phyloP scores from a whole-genome alignment of 2,113 vertebrate genomes.

The Oncorhynchus mykiss region DNA sequence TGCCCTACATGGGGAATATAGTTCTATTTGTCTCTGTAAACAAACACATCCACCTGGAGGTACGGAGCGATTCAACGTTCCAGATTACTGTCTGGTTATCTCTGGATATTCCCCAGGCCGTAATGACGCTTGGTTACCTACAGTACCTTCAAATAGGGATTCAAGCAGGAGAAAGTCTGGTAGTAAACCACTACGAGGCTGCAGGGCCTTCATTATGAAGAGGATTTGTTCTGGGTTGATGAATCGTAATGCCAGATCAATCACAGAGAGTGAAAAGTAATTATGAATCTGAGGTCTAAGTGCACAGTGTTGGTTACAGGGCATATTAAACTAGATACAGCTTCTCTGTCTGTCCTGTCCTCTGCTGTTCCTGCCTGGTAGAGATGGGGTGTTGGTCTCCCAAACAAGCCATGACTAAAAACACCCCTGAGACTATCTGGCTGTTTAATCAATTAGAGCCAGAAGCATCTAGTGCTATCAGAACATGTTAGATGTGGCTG shows the following conservation, averaged over 20 bases:
- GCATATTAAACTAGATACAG: slow-evolving; percentile 11
- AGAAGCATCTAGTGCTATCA: slow-evolving; percentile 59
- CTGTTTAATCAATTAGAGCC: slow-evolving; percentile 59
- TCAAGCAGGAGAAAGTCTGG: slow-evolving; percentile 1
- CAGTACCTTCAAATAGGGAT: neutral
- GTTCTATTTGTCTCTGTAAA: slow-evolving; percentile 23
- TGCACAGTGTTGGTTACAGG: slow-evolving; percentile 24
- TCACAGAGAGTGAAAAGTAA: slow-evolving; percentile 15
- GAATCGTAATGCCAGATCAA: slow-evolving; percentile 43
- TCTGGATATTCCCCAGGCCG: neutral
- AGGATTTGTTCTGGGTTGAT: slow-evolving; percentile 40
- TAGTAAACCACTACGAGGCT: neutral
- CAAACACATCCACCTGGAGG: neutral
- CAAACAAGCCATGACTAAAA: slow-evolving; percentile 37
- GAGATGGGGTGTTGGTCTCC: slow-evolving; percentile 22
- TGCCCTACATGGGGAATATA: too few species aligned
- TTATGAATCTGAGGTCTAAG: slow-evolving; percentile 16
- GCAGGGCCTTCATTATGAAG: neutral
- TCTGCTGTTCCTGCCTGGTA: slow-evolving; percentile 5
- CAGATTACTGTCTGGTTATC: neutral
- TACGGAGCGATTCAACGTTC: neutral
- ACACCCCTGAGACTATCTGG: slow-evolving; percentile 31
- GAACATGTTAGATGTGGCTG: slow-evolving; percentile 49
- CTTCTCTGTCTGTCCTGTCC: slow-evolving; percentile 3
- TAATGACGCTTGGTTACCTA: neutral